Base-by-base conservation (phyloP, 2,888 invertebrate genomes). In the Acleris literana region DNA sequence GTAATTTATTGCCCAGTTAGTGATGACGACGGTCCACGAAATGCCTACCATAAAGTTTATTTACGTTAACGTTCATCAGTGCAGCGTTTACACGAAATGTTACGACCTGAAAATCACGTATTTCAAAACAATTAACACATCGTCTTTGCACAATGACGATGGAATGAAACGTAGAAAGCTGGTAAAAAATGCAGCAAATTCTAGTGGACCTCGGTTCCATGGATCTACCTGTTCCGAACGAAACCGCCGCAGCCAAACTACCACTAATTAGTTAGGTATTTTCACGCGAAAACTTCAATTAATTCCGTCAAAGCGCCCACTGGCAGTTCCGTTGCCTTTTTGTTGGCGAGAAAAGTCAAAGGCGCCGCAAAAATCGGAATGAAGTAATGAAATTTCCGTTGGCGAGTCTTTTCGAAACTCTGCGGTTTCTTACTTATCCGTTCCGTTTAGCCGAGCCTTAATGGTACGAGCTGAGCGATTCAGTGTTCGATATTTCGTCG, bases 281-380 rank as follows among this genome's bases (percentile, higher is more conserved):
- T 86, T 84, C 82, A 76, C 80, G 78, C 80, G 79, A 85, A 86
- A 87, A 87, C 86, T 87, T 85, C 85, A 85, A 85, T 87, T 87
- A 86, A 86, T 83, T 82, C 84, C 82, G 76, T 83, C 82, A 85
- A 85, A 86, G 81, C 82, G 78, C 76, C 83, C 76, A 77, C 74
- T 63, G 73, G 72, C 73, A 72, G 69, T 74, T 71, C 65, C 66
- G 75, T 67, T 68, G 70, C 71, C 72, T 73, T 74, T 76, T 72
- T 70, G 77, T 72, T 77, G 76, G 76, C 74, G 72, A 76, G 75
- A 81, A 83, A 82, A 84, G 78, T 82, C 81, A 84, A 83, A 84
- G 78, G 80, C 75, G 70, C 73, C 71, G 76, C 72, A 76, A 75
- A 82, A 80, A 82, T 85, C 77, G 78, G 76, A 80, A 82, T 77